Percentiles rank a stretch among this genome's conserved stretches.
Evolutionary conservation across 2,113 vertebrate genomes (phyloP).

Genomic region (Tachuris rubrigastra): DNA sequence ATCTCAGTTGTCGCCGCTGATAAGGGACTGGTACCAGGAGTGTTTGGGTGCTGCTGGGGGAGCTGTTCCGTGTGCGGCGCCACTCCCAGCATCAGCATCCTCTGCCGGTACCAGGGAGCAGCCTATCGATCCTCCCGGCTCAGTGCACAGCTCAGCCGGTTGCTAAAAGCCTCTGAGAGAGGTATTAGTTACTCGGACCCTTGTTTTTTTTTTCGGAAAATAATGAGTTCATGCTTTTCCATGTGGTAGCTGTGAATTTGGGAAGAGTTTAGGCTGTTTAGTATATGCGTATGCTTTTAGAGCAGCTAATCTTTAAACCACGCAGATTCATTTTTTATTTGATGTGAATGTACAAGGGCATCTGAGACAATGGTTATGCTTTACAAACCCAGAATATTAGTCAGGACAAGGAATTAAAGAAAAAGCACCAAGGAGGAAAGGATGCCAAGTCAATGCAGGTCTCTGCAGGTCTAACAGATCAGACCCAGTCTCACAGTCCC

Average conservation of each 20-base stretch:
- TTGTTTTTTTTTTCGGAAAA: neutral
- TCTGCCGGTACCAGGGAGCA: conserved; percentile 9
- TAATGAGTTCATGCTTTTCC: neutral
- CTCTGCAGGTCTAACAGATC: neutral
- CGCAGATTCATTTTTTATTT: neutral
- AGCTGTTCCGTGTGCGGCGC: neutral
- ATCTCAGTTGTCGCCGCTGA: neutral
- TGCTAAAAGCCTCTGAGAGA: neutral
- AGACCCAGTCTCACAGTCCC: neutral
- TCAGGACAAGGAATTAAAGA: neutral
- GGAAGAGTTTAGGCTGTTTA: neutral
- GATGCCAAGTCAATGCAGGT: neutral
- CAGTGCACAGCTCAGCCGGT: neutral
- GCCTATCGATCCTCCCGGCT: neutral
- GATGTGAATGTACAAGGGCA: neutral
- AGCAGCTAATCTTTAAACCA: neutral
- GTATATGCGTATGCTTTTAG: neutral
- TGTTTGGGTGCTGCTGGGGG: neutral
- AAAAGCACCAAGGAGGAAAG: neutral
- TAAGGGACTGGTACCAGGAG: neutral
- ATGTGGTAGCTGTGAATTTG: neutral
- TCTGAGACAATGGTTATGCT: neutral
- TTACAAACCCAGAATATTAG: neutral
- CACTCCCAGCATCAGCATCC: neutral
- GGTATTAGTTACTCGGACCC: neutral